Percentiles rank a stretch among this genome's conserved stretches.
Conservation (phyloP, 1,140 invertebrate genomes). For the Halyomorpha halys region DNA sequence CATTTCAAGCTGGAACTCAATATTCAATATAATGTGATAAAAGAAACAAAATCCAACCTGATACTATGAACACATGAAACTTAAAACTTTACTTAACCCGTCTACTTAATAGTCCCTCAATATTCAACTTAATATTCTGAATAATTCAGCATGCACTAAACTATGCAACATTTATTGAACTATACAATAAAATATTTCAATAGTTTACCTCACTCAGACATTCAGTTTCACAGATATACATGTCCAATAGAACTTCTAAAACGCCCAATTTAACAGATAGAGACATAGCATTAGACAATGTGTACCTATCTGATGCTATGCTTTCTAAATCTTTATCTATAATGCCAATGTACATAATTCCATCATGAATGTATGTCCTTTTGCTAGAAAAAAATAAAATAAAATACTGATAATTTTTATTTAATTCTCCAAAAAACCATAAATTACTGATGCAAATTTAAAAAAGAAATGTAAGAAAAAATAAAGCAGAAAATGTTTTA, state of each 20-base stretch:
- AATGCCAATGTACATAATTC: conserved; percentile 35
- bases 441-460: no score
- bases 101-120: no score
- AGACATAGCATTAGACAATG: conserved; percentile 82
- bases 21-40: no score
- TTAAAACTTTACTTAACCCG: not conserved
- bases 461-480: no score
- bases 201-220: conserved; percentile 55
- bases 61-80: not conserved
- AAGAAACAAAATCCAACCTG: not conserved
- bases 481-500: no score
- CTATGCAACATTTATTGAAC: no score
- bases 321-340: conserved; percentile 25
- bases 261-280: conserved; percentile 85
- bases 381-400: conserved; percentile 33
- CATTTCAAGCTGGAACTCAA: no score
- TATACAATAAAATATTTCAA: not conserved
- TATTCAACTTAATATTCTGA: not conserved
- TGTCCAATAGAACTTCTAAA: conserved; percentile 78
- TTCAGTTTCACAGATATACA: conserved; percentile 72
- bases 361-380: conserved; percentile 37
- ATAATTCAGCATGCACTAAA: not conserved
- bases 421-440: no score
- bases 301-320: conserved; percentile 55
- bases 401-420: not conserved